Percentiles rank a stretch among this genome's conserved stretches.
phyloP scores from a whole-genome alignment of 2,888 invertebrate species.

The Cactoblastis cactorum region DNA sequence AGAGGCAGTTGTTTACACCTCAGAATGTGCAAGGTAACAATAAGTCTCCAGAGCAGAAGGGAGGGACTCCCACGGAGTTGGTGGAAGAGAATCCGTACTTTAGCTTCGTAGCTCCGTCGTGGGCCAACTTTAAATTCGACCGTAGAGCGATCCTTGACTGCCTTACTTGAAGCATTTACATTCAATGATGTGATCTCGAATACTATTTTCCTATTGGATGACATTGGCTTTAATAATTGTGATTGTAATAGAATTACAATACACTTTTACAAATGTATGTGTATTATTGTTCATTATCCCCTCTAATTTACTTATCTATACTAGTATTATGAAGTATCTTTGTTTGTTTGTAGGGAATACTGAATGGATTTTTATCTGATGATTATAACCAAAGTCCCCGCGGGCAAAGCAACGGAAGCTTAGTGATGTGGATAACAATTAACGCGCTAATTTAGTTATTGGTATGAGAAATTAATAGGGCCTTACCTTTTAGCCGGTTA shows the following conservation, averaged over 20 bases:
- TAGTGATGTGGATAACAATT: too few species aligned
- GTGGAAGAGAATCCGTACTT: conserved; percentile 36
- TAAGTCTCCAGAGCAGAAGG: conserved; percentile 50
- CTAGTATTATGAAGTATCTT: not conserved
- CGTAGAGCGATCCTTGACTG: conserved; percentile 74
- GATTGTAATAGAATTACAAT: conserved; percentile 17
- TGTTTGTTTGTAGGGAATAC: too few species aligned
- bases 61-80: conserved; percentile 33
- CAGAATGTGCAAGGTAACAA: conserved; percentile 50
- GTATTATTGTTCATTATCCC: conserved; percentile 2
- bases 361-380: too few species aligned
- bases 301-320: not conserved
- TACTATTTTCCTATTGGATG: conserved; percentile 8
- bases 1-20: conserved; percentile 79
- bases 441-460: too few species aligned
- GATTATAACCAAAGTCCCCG: too few species aligned
- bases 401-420: too few species aligned
- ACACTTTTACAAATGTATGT: conserved; percentile 13
- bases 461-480: too few species aligned
- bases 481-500: too few species aligned
- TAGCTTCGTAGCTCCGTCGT: conserved; percentile 80
- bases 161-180: conserved; percentile 47
- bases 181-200: conserved; percentile 3
- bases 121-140: conserved; percentile 84
- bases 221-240: conserved; percentile 17